Percentiles rank a stretch among this genome's conserved stretches.
These are phyloP conservation scores for Zaprionus kolodkinae DNA, from an alignment of 1,140 invertebrate species.

Conservation along the genomic window DNA sequence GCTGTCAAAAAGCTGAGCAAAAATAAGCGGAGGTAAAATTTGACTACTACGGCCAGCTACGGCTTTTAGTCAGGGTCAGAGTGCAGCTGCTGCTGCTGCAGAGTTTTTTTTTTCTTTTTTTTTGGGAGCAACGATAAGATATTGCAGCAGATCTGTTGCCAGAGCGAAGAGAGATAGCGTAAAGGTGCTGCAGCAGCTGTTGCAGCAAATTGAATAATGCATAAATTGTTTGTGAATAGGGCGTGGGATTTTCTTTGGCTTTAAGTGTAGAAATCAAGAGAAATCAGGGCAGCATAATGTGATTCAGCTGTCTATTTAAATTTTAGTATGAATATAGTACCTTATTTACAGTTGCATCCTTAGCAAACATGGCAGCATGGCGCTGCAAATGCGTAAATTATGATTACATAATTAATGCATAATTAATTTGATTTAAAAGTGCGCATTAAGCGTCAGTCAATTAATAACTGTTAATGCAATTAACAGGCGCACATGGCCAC, in stretches of 20 bases:
- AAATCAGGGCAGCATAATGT: no score
- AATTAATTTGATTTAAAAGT: slow-evolving; percentile 67
- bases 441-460: slow-evolving; percentile 66
- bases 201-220: background rate
- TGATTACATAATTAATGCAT: slow-evolving; percentile 65
- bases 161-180: background rate
- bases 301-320: no score
- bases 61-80: slow-evolving; percentile 5
- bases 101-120: background rate
- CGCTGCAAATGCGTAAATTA: slow-evolving; percentile 47
- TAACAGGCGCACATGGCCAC: slow-evolving; percentile 29
- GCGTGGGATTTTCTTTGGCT: background rate
- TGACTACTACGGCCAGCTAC: slow-evolving; percentile 44
- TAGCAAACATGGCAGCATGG: background rate
- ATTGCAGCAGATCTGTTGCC: background rate
- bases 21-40: slow-evolving; percentile 41
- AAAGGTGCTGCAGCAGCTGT: background rate
- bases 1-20: slow-evolving; percentile 25
- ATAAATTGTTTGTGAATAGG: background rate
- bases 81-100: background rate
- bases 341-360: background rate
- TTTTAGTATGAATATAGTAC: background rate
- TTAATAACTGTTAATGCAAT: slow-evolving; percentile 69
- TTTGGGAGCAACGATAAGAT: background rate
- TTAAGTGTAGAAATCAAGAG: background rate